Evolutionary conservation across 1,140 invertebrate genomes (phyloP).

Genomic region (Goniozus legneri): DNA sequence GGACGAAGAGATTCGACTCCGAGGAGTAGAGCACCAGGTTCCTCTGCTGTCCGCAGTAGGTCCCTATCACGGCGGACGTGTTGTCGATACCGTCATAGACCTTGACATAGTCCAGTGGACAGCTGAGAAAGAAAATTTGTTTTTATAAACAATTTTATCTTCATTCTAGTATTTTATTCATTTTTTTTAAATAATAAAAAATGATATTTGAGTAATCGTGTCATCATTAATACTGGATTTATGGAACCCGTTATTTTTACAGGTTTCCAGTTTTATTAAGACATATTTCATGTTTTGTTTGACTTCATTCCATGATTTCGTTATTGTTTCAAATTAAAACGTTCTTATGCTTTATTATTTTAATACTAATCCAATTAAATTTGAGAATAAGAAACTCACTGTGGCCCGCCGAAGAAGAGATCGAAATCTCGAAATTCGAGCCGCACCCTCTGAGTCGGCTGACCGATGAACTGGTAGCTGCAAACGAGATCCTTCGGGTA

Average conservation of each 20-base stretch:
- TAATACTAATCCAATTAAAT: too few relatives aligned
- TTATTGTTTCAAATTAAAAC: too few relatives aligned
- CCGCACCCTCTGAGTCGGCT: constrained; percentile 83
- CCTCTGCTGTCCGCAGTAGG: constrained; percentile 96
- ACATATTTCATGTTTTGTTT: constrained; percentile 12
- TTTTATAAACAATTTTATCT: neutral
- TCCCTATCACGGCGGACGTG: constrained; percentile 85
- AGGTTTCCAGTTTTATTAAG: too few relatives aligned
- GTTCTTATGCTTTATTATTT: too few relatives aligned
- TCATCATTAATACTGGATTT: constrained; percentile 14
- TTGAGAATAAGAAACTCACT: constrained; percentile 72
- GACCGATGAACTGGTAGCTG: constrained; percentile 91
- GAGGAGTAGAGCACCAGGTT: constrained; percentile 94
- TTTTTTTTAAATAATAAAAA: constrained; percentile 2
- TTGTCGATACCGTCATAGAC: constrained; percentile 91
- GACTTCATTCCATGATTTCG: too few relatives aligned
- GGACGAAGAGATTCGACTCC: constrained; percentile 80
- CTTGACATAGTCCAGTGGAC: constrained; percentile 96
- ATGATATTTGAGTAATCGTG: constrained; percentile 4
- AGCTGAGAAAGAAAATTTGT: constrained; percentile 63
- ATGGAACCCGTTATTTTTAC: too few relatives aligned
- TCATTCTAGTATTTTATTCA: neutral
- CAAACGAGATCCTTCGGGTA: constrained; percentile 96
- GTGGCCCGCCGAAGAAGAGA: constrained; percentile 96
- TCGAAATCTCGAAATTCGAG: constrained; percentile 98